Evolutionary conservation across 2,113 vertebrate species (phyloP), one percentile per base, ranked within the genome.

Genomic region (Pangasianodon gigas): DNA sequence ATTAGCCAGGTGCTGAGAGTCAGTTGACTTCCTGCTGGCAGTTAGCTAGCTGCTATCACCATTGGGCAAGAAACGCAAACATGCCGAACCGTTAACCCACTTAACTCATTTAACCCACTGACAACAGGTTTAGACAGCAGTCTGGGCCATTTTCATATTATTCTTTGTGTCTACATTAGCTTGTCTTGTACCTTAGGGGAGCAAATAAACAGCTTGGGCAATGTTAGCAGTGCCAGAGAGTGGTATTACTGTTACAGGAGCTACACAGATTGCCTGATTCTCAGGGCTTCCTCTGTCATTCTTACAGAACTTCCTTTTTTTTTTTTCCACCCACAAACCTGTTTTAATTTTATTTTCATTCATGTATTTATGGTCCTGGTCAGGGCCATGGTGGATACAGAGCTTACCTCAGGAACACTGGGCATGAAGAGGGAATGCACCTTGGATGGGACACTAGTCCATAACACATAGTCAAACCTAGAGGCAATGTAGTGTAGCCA

Each of bases 11-110:
- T 80, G 14, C 46, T 89, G 88, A 86, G 80, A 90, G 88, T 89
- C 92, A 85, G 85, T 88, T 88, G 87, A 92, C 92, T 93, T 93
- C 91, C 90, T 92, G 37, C 86, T 88, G 85, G 65, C 74, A 71
- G 84, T 74, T 91, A 44, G 83, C 46, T 75, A 85, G 56, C 89
- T 87, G 87, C 56, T 84, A 18, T 84, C 51, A 71, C 51, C 26
- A 52, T 77, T 75, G 60, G 29, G 29, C 67, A 89, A 82, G 52
- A 90, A 82, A 89, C 77, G 29, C 75, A 54, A 81, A 87, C 71
- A 48, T 88, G 37, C 44, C 54, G 54, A 80, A 79, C 67, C 18
- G 86, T 84, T 83, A 87, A 65, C 69, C 44, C 37, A 1, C 1
- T 60, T 24, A 11, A 41, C 56, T 44, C 32, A 13, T 84, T 46